Percentiles rank a stretch among this genome's conserved stretches.
Evolutionary conservation across 1,140 invertebrate genomes (phyloP).

Genomic region (Brachystomella parvula): DNA sequence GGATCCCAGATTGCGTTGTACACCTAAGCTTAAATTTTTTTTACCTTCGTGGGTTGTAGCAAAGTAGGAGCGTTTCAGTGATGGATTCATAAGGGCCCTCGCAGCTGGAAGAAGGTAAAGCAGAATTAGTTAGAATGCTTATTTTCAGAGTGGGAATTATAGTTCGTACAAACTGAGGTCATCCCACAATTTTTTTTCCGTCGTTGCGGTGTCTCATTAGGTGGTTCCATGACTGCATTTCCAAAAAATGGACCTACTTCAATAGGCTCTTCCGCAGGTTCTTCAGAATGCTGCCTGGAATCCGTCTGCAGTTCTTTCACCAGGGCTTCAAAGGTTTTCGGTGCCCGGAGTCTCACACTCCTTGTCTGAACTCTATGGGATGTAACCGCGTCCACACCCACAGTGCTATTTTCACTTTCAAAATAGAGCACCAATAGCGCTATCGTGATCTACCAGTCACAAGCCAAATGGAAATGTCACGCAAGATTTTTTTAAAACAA

Average conservation of each 20-base stretch:
- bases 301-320: neutral
- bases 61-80: conserved; percentile 33
- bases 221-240: no score
- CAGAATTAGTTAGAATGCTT: neutral
- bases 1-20: no score
- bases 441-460: no score
- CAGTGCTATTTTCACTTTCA: no score
- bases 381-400: no score
- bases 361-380: no score
- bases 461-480: no score
- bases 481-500: no score
- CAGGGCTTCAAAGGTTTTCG: neutral
- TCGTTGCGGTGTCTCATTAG: conserved; percentile 7
- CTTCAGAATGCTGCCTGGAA: neutral
- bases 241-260: conserved; percentile 27
- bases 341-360: neutral
- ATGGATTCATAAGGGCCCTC: conserved; percentile 21
- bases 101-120: conserved; percentile 20
- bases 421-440: no score
- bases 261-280: conserved; percentile 12
- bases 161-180: neutral
- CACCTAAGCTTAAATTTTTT: no score
- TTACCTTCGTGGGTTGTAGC: conserved; percentile 28
- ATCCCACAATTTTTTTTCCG: conserved; percentile 25
- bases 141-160: neutral